Conservation (phyloP, 1,140 invertebrate genomes). For the Fopius arisanus region DNA sequence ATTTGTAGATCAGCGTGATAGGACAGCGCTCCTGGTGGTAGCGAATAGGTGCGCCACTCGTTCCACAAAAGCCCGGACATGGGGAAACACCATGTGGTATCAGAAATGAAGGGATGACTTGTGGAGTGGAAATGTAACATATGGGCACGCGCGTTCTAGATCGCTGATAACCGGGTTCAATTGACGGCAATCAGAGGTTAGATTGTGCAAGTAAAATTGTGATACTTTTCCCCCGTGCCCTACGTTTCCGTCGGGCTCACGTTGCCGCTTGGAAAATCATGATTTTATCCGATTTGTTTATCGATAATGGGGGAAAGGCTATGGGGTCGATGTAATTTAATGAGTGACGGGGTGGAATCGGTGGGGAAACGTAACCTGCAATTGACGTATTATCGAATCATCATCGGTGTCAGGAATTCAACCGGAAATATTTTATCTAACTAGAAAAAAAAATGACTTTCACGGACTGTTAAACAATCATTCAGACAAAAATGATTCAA, state of each 20-base stretch:
- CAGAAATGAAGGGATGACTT: background rate
- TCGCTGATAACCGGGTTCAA: slow-evolving; percentile 56
- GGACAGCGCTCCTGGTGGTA: background rate
- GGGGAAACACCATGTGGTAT: slow-evolving; percentile 40
- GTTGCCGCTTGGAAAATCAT: background rate
- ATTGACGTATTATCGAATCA: slow-evolving; percentile 54
- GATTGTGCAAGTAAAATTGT: slow-evolving; percentile 37
- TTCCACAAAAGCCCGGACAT: slow-evolving; percentile 1
- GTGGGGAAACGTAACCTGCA: slow-evolving; percentile 48
- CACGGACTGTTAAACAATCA: too few relatives aligned
- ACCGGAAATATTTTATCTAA: background rate
- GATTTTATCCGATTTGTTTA: slow-evolving; percentile 3
- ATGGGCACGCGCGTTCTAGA: slow-evolving; percentile 58
- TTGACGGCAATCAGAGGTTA: slow-evolving; percentile 57
- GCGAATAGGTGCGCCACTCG: slow-evolving; percentile 29
- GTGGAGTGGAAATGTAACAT: slow-evolving; percentile 41
- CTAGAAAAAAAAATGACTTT: background rate
- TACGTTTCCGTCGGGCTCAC: slow-evolving; percentile 22
- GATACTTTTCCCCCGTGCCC: background rate
- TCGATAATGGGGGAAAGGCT: background rate
- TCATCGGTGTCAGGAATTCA: slow-evolving; percentile 22
- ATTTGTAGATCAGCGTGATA: slow-evolving; percentile 53
- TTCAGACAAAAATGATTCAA: too few relatives aligned
- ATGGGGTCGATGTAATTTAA: background rate
- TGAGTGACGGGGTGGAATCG: background rate